These are phyloP conservation scores for Halcyon chelicuti DNA, from an alignment of 2,797 vertebrate species.

Conservation along the genomic window DNA sequence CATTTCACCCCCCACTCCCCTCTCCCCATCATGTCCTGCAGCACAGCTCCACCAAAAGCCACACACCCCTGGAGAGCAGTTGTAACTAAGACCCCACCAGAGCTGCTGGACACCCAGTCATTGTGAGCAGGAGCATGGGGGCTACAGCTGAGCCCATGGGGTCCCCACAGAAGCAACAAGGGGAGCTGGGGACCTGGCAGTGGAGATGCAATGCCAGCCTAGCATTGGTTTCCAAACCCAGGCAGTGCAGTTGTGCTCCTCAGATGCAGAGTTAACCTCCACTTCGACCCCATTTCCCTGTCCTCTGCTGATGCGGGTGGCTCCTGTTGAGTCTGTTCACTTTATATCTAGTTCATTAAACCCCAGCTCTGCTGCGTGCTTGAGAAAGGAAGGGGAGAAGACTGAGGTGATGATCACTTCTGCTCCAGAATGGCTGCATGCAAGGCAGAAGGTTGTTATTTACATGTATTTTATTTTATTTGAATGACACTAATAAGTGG, in stretches of 20 bases:
- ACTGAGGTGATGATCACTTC: background rate
- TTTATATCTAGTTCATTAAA: slow-evolving; percentile 14
- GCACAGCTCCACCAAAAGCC: background rate
- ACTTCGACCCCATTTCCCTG: background rate
- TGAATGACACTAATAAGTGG: slow-evolving; percentile 51
- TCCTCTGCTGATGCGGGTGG: background rate
- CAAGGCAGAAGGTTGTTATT: slow-evolving; percentile 41
- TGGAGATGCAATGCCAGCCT: background rate
- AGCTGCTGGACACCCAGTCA: background rate
- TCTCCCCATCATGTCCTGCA: fast-evolving
- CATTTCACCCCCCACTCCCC: background rate
- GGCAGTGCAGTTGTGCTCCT: background rate
- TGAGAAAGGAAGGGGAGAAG: slow-evolving; percentile 40
- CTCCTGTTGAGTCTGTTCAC: background rate
- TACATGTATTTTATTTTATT: slow-evolving; percentile 51
- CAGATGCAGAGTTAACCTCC: background rate
- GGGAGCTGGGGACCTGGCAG: background rate
- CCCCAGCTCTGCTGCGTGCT: background rate
- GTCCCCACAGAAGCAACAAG: background rate
- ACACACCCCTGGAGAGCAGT: background rate
- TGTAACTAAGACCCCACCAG: background rate
- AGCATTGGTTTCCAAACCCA: background rate
- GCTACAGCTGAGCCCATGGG: background rate
- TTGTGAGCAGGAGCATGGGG: background rate
- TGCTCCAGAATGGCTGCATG: slow-evolving; percentile 2